Percentiles rank a stretch among this genome's conserved stretches.
Conservation (phyloP, 35 echinoderm and acorn worm genomes). For the Strongylocentrotus purpuratus region DNA sequence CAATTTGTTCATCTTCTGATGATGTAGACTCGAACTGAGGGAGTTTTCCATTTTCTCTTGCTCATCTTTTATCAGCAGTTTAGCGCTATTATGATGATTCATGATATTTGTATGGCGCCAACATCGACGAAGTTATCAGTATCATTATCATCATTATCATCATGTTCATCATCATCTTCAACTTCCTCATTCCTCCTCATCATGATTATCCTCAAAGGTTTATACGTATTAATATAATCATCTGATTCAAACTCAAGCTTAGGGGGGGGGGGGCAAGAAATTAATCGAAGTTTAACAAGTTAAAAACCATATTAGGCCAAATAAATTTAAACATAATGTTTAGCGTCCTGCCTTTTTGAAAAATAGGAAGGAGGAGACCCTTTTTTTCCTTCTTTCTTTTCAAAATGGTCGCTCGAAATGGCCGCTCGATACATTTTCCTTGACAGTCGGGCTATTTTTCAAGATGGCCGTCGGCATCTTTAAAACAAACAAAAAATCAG, state of each 20-base stretch:
- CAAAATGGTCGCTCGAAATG: too few species aligned
- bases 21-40: neutral
- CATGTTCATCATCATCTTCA: conserved; percentile 22
- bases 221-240: neutral
- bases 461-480: too few species aligned
- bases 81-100: neutral
- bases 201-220: conserved; percentile 24
- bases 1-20: neutral
- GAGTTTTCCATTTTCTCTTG: neutral
- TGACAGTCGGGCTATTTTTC: too few species aligned
- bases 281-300: too few species aligned
- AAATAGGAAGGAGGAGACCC: too few species aligned
- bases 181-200: conserved; percentile 5
- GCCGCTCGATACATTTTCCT: too few species aligned
- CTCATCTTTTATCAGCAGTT: neutral
- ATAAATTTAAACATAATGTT: too few species aligned
- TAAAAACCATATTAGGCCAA: too few species aligned
- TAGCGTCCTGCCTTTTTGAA: too few species aligned
- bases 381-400: too few species aligned
- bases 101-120: neutral
- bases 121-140: neutral
- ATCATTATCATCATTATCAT: conserved; percentile 52
- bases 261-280: too few species aligned
- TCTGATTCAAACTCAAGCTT: neutral
- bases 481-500: too few species aligned